A percentile compares a stretch with the other conserved stretches of the same genome.
These are phyloP conservation scores for Leuciscus waleckii DNA, from an alignment of 2,797 vertebrate species.

Conservation along the genomic window DNA sequence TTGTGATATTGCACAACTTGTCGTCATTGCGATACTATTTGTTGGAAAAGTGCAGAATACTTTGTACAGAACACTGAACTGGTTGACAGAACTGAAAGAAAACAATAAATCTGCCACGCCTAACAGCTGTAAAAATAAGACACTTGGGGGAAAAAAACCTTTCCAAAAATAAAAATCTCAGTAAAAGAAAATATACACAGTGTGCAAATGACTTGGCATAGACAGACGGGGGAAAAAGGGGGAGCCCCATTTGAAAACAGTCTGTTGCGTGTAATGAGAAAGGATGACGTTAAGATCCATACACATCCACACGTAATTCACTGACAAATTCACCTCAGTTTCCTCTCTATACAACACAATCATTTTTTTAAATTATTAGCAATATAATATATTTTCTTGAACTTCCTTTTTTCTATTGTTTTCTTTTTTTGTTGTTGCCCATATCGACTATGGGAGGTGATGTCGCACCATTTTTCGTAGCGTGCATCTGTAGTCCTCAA, in stretches of 20 bases:
- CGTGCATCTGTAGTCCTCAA: constrained; percentile 55
- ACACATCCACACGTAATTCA: constrained; percentile 71
- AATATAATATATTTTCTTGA: constrained; percentile 56
- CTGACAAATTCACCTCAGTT: constrained; percentile 69
- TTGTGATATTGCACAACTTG: constrained; percentile 89
- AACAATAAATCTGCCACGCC: constrained; percentile 70
- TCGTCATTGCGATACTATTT: constrained; percentile 76
- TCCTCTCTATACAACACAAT: constrained; percentile 76
- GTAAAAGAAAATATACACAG: constrained; percentile 74
- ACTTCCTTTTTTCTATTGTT: constrained; percentile 52
- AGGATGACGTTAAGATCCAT: constrained; percentile 72
- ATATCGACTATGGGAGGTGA: constrained; percentile 70
- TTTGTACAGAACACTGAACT: constrained; percentile 84
- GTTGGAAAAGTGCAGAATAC: constrained; percentile 89
- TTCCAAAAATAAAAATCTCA: constrained; percentile 66
- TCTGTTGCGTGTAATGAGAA: constrained; percentile 75
- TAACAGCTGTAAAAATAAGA: constrained; percentile 68
- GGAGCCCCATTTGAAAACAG: constrained; percentile 79
- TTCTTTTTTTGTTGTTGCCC: constrained; percentile 71
- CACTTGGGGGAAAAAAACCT: constrained; percentile 34
- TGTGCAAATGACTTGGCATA: constrained; percentile 87
- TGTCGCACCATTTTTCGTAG: constrained; percentile 52
- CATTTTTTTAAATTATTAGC: constrained; percentile 60
- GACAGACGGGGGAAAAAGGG: constrained; percentile 73
- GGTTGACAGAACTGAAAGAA: constrained; percentile 75